A percentile compares a stretch with the other conserved stretches of the same genome.
phyloP scores from a whole-genome alignment of 1,140 invertebrate genomes.

The Argopecten irradians region DNA sequence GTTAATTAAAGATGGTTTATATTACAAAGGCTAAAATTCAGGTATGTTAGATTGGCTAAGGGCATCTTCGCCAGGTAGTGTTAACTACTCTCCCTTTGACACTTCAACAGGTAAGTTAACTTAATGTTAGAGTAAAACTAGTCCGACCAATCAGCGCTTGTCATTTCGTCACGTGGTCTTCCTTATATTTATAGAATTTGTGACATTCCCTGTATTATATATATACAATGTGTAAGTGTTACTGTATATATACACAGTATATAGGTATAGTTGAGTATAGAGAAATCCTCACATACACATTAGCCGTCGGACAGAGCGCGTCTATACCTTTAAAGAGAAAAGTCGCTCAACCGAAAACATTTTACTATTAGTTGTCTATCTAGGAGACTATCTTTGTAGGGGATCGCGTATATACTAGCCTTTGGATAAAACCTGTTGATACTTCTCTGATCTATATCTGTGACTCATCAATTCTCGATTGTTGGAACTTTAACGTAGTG shows the following conservation, averaged over 20 bases:
- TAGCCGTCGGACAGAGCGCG: neutral
- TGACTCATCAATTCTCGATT: conserved; percentile 8
- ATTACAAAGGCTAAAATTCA: neutral
- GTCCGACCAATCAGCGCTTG: neutral
- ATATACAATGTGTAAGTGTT: neutral
- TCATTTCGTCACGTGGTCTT: neutral
- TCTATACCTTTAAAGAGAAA: neutral
- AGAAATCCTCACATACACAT: neutral
- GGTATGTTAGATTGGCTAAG: neutral
- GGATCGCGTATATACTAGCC: neutral
- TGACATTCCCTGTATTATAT: conserved; percentile 6
- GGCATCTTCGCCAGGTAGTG: neutral
- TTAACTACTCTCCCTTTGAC: neutral
- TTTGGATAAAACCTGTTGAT: neutral
- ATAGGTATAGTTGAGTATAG: neutral
- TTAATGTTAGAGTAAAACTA: neutral
- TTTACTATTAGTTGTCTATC: neutral
- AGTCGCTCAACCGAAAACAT: neutral
- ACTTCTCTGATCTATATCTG: neutral
- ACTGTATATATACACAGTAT: neutral
- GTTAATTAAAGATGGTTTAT: conserved; percentile 9
- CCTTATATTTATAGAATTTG: neutral
- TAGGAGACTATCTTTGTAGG: neutral
- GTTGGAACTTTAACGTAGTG: conserved; percentile 1
- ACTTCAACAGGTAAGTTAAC: neutral